A percentile compares a stretch with the other conserved stretches of the same genome.
Evolutionary conservation across 2,113 vertebrate species (phyloP).

Genomic region (Ardeotis arabs): DNA sequence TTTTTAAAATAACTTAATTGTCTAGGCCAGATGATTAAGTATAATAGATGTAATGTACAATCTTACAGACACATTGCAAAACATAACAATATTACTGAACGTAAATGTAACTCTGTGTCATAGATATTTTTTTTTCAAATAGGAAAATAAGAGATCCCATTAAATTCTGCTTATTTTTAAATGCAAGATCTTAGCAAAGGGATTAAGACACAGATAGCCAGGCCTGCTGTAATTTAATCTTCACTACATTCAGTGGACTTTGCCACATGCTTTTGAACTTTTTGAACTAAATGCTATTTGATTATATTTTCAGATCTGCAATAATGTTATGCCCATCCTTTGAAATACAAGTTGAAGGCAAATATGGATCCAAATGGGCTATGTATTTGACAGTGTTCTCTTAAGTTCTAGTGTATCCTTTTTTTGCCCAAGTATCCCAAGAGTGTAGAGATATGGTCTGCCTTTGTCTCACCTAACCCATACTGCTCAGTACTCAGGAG

Average conservation of each 20-base stretch:
- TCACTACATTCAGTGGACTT: neutral
- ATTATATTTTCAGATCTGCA: neutral
- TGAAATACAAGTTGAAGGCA: neutral
- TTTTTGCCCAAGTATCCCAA: neutral
- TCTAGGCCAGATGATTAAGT: slow-evolving; percentile 13
- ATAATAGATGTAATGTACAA: neutral
- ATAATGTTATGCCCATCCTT: neutral
- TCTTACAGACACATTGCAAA: neutral
- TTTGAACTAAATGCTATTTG: neutral
- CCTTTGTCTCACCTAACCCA: neutral
- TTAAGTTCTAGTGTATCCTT: slow-evolving; percentile 24
- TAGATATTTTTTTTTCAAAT: neutral
- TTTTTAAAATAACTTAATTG: slow-evolving; percentile 65
- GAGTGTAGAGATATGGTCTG: neutral
- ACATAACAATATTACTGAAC: neutral
- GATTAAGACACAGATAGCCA: neutral
- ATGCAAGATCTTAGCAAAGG: neutral
- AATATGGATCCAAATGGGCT: neutral
- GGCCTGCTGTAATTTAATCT: neutral
- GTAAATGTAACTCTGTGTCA: neutral
- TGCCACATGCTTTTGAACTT: neutral
- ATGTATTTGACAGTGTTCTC: neutral
- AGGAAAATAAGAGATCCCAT: neutral
- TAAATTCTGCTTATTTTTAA: slow-evolving; percentile 20
- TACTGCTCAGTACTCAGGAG: neutral